Conservation (phyloP, 2,113 vertebrate species). For the Nannobrachium achirus region DNA sequence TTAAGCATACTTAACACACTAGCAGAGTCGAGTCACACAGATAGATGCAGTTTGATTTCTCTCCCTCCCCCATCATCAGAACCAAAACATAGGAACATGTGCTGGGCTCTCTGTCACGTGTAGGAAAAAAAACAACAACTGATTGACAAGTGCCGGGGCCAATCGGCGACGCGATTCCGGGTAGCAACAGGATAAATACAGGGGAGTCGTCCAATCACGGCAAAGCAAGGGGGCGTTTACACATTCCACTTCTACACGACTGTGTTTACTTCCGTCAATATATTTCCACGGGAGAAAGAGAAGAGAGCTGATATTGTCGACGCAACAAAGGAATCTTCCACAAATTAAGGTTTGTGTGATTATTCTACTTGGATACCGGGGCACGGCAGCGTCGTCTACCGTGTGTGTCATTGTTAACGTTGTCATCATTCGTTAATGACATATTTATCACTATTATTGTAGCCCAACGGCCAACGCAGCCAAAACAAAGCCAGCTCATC, state of each 20-base stretch:
- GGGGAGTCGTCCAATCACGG: constrained; percentile 65
- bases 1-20: background rate
- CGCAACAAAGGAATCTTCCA: constrained; percentile 49
- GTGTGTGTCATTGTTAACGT: background rate
- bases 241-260: constrained; percentile 8
- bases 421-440: constrained; percentile 29
- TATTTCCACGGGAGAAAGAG: constrained; percentile 63
- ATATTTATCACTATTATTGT: constrained; percentile 14
- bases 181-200: constrained; percentile 76
- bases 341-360: constrained; percentile 46
- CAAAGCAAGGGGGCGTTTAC: constrained; percentile 34
- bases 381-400: background rate
- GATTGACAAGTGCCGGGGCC: constrained; percentile 52
- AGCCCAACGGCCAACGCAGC: constrained; percentile 2
- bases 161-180: constrained; percentile 62
- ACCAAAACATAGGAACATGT: constrained; percentile 80
- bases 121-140: constrained; percentile 34
- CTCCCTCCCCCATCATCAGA: constrained; percentile 41
- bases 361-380: background rate
- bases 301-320: constrained; percentile 21
- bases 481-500: background rate
- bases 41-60: no score
- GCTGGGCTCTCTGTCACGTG: constrained; percentile 76
- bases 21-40: no score
- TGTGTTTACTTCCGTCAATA: constrained; percentile 85